phyloP scores from a whole-genome alignment of 2,797 vertebrate species.

The Poecilia picta region DNA sequence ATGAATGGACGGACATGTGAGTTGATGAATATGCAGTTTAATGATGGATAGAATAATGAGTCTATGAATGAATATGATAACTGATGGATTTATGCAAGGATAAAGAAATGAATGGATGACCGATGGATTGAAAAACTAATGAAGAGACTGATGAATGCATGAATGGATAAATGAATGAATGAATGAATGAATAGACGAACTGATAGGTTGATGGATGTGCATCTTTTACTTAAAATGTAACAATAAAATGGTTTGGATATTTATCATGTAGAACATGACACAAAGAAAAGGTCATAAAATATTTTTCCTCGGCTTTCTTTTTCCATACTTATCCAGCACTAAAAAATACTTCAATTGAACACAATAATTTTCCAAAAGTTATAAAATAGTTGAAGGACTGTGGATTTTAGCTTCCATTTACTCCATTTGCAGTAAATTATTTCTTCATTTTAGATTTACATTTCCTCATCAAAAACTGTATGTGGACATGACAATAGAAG shows the following conservation, averaged over 20 bases:
- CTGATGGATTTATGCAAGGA: not conserved
- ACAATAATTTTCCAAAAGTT: not conserved
- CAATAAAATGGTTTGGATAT: not conserved
- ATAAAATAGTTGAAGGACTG: not conserved
- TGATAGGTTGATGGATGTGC: not conserved
- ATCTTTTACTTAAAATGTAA: not conserved
- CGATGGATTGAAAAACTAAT: not conserved
- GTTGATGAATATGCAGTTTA: not conserved
- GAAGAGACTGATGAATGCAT: not conserved
- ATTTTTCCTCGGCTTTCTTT: not conserved
- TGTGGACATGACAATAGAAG: conserved; percentile 17
- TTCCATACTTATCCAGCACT: not conserved
- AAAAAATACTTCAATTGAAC: not conserved
- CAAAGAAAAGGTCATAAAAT: not conserved
- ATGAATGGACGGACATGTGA: not conserved
- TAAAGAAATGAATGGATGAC: not conserved
- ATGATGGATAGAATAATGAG: not conserved
- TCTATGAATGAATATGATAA: not conserved
- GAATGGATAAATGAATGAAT: not conserved
- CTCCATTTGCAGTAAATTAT: conserved; percentile 19
- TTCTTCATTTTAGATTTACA: conserved; percentile 42
- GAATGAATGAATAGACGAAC: not conserved
- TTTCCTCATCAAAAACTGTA: conserved; percentile 8
- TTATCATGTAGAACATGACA: not conserved
- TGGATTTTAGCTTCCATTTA: conserved; percentile 6